Evolutionary conservation across 2,113 vertebrate species (phyloP).

Genomic region (Synchiropus splendidus): DNA sequence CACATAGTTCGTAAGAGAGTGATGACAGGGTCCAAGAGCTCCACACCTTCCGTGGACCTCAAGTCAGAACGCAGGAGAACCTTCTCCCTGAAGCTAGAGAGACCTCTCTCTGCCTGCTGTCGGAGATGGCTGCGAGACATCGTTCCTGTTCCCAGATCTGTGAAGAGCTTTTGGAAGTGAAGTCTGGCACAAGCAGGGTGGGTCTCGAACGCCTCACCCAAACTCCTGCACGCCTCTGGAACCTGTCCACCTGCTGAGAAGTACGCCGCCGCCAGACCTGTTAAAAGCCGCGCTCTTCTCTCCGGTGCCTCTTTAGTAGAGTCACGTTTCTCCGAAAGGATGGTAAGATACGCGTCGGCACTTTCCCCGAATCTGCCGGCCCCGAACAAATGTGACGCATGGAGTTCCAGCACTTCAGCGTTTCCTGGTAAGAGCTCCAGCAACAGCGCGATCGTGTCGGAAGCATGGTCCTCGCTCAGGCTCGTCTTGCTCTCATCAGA

Average conservation of each 20-base stretch:
- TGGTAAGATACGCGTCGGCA: conserved; percentile 56
- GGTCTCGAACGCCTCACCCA: conserved; percentile 71
- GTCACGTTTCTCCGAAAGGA: conserved; percentile 33
- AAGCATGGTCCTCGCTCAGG: conserved; percentile 16
- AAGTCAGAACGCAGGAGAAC: conserved; percentile 70
- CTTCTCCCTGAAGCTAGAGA: conserved; percentile 70
- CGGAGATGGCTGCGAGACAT: conserved; percentile 52
- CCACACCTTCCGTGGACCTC: conserved; percentile 65
- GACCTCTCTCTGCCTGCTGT: conserved; percentile 68
- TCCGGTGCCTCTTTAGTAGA: conserved; percentile 17
- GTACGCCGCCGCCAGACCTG: conserved; percentile 69
- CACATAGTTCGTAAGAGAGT: conserved; percentile 71
- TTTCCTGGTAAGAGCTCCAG: conserved; percentile 59
- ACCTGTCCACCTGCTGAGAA: conserved; percentile 63
- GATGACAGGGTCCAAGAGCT: conserved; percentile 72
- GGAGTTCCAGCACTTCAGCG: conserved; percentile 40
- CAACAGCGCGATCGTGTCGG: conserved; percentile 63
- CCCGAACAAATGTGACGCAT: conserved; percentile 64
- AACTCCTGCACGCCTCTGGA: conserved; percentile 65
- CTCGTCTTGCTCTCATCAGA: conserved; percentile 11
- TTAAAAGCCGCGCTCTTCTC: conserved; percentile 58
- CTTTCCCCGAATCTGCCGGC: conserved; percentile 66
- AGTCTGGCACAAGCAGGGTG: conserved; percentile 61
- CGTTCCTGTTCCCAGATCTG: conserved; percentile 44
- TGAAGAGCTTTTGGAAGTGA: conserved; percentile 69